Base-by-base conservation (phyloP, 30 jellyfish, hydroid and myxozoan species). In the Hydractinia echinata region DNA sequence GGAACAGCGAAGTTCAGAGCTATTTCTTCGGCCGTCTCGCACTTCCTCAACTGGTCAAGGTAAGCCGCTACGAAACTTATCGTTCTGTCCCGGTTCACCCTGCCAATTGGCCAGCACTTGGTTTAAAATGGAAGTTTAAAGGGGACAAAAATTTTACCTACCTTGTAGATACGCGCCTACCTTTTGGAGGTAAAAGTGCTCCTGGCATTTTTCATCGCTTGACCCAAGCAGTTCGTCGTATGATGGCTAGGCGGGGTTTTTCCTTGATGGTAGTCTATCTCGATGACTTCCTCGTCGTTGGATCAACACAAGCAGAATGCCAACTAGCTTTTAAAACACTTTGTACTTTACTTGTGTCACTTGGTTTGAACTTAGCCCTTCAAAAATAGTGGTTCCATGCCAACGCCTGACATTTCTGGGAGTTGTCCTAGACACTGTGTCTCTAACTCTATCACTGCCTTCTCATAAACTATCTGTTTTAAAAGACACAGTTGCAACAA, bases 61-160 rank as follows among this genome's bases (percentile, higher is more conserved):
- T 58, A 58, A 58, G 69, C 69, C 69, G 19, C 69, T 58, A 58
- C 69, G 69, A 13, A 58, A n/a, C n/a, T n/a, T n/a, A n/a, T n/a
- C n/a, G n/a, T n/a, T n/a, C n/a, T n/a, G n/a, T n/a, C n/a, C n/a
- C n/a, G n/a, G n/a, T n/a, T n/a, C n/a, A n/a, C n/a, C n/a, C n/a
- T n/a, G n/a, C n/a, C n/a, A n/a, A n/a, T n/a, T n/a, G n/a, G n/a
- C n/a, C n/a, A n/a, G n/a, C n/a, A n/a, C n/a, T n/a, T n/a, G n/a
- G n/a, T n/a, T n/a, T n/a, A n/a, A n/a, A n/a, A n/a, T n/a, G n/a
- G n/a, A n/a, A n/a, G n/a, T n/a, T n/a, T n/a, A n/a, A n/a, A n/a
- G n/a, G n/a, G n/a, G n/a, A n/a, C n/a, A n/a, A n/a, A n/a, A n/a
- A n/a, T n/a, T n/a, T n/a, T n/a, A n/a, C n/a, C n/a, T n/a, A n/a